These are phyloP conservation scores for Gymnoscopelus microlampas DNA, from an alignment of 2,797 vertebrate species.

Conservation along the genomic window DNA sequence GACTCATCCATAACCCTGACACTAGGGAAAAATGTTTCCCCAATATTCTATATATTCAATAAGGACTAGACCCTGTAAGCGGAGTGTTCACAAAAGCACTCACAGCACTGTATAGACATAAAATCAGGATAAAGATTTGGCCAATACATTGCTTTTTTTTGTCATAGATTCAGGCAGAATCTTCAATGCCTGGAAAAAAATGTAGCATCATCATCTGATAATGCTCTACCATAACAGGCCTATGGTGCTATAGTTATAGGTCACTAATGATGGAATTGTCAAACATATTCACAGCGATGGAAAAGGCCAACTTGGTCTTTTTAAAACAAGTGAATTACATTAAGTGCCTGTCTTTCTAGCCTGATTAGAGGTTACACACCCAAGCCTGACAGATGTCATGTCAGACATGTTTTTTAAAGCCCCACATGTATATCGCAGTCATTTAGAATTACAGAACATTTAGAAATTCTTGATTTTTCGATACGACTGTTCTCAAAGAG, in stretches of 20 bases:
- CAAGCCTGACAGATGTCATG: constrained; percentile 18
- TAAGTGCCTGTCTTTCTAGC: constrained; percentile 44
- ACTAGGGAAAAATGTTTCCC: constrained; percentile 49
- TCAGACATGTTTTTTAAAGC: constrained; percentile 20
- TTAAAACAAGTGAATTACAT: constrained; percentile 31
- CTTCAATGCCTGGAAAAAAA: constrained; percentile 57
- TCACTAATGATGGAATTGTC: constrained; percentile 56
- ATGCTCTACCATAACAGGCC: constrained; percentile 63
- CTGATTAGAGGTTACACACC: constrained; percentile 61
- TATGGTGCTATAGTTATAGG: constrained; percentile 64
- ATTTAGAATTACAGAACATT: constrained; percentile 1
- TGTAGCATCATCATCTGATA: constrained; percentile 67
- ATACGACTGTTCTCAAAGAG: background rate
- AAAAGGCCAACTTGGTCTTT: constrained; percentile 50
- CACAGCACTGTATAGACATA: constrained; percentile 11
- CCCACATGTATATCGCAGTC: constrained; percentile 9
- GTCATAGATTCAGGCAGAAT: constrained; percentile 52
- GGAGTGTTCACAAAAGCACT: background rate
- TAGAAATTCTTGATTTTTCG: background rate
- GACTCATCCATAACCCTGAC: constrained; percentile 75
- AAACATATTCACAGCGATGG: constrained; percentile 46
- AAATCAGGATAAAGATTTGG: background rate
- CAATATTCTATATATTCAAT: constrained; percentile 41
- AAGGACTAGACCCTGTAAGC: constrained; percentile 15
- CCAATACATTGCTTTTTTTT: constrained; percentile 9